These are phyloP conservation scores for Channa striata DNA, from an alignment of 2,797 vertebrate genomes.

Conservation along the genomic window DNA sequence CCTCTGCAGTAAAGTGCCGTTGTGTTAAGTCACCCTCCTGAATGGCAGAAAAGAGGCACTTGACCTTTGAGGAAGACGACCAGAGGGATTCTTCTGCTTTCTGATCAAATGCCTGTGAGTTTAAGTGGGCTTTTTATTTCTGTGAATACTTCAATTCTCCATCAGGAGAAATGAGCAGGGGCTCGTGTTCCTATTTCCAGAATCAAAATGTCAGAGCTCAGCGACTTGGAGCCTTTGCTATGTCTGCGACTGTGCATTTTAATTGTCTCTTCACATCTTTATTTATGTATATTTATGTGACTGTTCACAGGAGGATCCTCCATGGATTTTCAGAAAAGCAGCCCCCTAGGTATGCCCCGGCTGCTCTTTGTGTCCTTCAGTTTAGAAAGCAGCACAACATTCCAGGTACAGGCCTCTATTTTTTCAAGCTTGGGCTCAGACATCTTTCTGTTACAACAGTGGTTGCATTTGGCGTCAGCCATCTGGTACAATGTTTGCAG, in stretches of 20 bases:
- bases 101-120: slow-evolving; percentile 30
- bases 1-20: slow-evolving; percentile 6
- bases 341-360: too few relatives aligned
- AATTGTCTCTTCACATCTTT: neutral
- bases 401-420: neutral
- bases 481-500: neutral
- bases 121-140: slow-evolving; percentile 12
- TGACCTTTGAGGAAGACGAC: slow-evolving; percentile 40
- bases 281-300: slow-evolving; percentile 7
- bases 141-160: slow-evolving; percentile 6
- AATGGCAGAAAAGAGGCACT: slow-evolving; percentile 19
- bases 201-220: slow-evolving; percentile 27
- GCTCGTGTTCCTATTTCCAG: neutral
- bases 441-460: neutral
- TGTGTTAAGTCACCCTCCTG: slow-evolving; percentile 24
- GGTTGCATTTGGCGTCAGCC: neutral
- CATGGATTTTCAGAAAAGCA: slow-evolving; percentile 5
- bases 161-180: neutral
- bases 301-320: slow-evolving; percentile 8
- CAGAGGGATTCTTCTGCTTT: slow-evolving; percentile 34
- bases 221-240: neutral
- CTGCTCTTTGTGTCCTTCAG: neutral
- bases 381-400: neutral
- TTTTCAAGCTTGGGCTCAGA: neutral
- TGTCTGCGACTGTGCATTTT: neutral